phyloP scores from a whole-genome alignment of 2,113 vertebrate species.

The Orycteropus afer region DNA sequence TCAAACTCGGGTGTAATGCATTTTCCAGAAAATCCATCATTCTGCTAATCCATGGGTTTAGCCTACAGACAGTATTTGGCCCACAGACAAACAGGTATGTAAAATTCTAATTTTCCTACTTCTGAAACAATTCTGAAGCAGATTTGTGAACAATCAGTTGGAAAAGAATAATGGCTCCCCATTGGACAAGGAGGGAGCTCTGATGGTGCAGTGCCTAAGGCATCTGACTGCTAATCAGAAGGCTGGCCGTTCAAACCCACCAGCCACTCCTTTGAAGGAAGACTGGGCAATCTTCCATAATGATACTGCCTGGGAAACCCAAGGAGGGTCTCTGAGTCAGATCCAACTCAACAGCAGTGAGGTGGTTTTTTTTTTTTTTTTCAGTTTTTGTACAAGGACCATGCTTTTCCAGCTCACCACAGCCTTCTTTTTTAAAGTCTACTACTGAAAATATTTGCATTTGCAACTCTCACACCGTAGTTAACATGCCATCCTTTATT shows the following conservation, averaged over 20 bases:
- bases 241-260: no score
- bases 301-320: no score
- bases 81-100: neutral
- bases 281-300: no score
- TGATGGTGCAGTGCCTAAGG: no score
- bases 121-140: conserved; percentile 20
- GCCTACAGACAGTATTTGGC: neutral
- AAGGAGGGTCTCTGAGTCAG: no score
- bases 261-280: no score
- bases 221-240: no score
- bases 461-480: neutral
- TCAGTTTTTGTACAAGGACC: no score
- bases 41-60: neutral
- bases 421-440: neutral
- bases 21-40: neutral
- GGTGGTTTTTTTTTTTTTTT: no score
- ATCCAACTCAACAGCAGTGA: no score
- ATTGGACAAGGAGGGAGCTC: neutral
- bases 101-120: neutral
- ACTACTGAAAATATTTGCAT: neutral
- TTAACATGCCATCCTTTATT: neutral
- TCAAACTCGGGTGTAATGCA: neutral
- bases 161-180: neutral
- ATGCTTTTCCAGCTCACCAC: neutral
- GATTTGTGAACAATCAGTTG: neutral